Evolutionary conservation across 2,113 vertebrate genomes (phyloP), one percentile per base, ranked within the genome.

Genomic region (Upupa epops): DNA sequence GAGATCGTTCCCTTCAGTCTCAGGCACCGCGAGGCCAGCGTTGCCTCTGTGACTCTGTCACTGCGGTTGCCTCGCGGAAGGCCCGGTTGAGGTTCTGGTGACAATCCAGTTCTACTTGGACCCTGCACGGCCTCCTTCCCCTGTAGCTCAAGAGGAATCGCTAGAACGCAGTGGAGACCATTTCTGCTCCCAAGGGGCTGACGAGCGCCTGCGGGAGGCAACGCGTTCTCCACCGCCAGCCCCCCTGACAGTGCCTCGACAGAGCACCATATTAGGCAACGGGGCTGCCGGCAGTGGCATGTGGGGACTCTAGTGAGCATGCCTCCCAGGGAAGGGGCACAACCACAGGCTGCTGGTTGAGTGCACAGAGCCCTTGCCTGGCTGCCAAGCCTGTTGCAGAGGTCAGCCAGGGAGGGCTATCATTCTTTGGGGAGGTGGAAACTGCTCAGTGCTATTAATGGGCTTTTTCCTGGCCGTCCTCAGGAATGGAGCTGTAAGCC

Each of bases 371-470:
- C 48, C 84, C 52, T 87, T 91, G 93, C 73, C 92, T 96, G 90
- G 91, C 90, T 92, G 84, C 83, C 86, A 56, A 66, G 76, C 79
- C 77, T 37, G 17, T 56, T 79, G 80, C 82, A 86, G 90, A 96
- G 89, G 94, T 96, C 91, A 92, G 95, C 95, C 92, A 93, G 89
- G 73, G 75, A 95, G 19, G 91, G 63, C 81, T 96, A 25, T 94
- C 95, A 91, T 95, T 94, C 95, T 92, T 71, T 77, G 68, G 93
- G 92, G 81, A 92, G 78, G 74, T 96, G 94, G 92, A 95, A 94
- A 85, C 89, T 80, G 21, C 76, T 83, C 3, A 0, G 58, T 85
- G 80, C 89, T 95, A 91, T 95, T 92, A 96, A 94, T 90, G 94
- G 8, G 2, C 89, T 95, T 90, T 93, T 95, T 96, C 93, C 94